Base-by-base conservation (phyloP, 2,113 vertebrate species). In the Sterrhoptilus dennistouni region DNA sequence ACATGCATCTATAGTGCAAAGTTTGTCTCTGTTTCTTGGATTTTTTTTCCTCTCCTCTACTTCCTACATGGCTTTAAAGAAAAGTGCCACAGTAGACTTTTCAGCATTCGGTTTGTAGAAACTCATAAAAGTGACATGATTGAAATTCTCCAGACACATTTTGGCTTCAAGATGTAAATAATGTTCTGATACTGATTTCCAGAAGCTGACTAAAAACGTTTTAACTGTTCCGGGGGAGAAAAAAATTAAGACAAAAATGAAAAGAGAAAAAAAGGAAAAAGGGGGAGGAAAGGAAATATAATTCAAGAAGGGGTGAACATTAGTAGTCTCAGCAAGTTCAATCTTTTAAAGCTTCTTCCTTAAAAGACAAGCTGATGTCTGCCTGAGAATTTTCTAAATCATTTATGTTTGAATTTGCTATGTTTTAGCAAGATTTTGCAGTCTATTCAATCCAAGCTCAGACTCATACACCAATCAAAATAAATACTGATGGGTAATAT, bases 131-230 rank as follows among this genome's bases (percentile, higher is more conserved):
- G 38, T 0, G 1, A 95, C 9, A 9, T 79, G 72, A 92, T 65
- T 95, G 92, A 95, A 96, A 96, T 96, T 95, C 91, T 97, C 94
- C 91, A 95, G 87, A 83, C 52, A 65, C 25, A 78, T 53, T 24
- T 83, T 96, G 93, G 49, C 31, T 91, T 93, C 56, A 81, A 76
- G 57, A 96, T 91, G 57, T 95, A 97, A 96, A 97, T 95, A 91
- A 86, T 83, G 57, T 95, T 80, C 75, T 89, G 80, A 91, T 91
- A 80, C 49, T 68, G 35, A 89, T 93, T 95, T 97, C 80, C 89
- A 96, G 95, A 96, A 97, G 92, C 80, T 83, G 74, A 81, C 63
- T 91, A 69, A 89, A 95, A 93, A 45, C 52, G 86, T 92, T 95
- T 69, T 93, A 90, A 83, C 36, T 66, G 7, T 90, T 92, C 29